phyloP scores from a whole-genome alignment of 2,797 vertebrate genomes.

The Lutjanus argentimaculatus region DNA sequence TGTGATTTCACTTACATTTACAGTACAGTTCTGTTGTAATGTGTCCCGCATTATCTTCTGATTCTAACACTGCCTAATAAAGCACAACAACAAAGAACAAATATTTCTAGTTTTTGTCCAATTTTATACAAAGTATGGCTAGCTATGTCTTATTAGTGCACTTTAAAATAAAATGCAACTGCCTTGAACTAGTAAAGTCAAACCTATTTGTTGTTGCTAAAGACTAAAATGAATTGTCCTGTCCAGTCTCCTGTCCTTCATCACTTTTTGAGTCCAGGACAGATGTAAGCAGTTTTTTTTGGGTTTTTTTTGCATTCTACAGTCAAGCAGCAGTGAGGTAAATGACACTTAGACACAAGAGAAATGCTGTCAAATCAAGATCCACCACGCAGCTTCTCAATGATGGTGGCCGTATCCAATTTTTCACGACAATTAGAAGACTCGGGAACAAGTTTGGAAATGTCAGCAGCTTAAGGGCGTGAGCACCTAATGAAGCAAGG shows the following conservation, averaged over 20 bases:
- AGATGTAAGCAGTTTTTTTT: slow-evolving; percentile 2
- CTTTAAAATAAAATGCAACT: too few relatives aligned
- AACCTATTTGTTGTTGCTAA: background rate
- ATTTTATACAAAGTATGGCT: too few relatives aligned
- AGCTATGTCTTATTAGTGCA: too few relatives aligned
- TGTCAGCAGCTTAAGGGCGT: slow-evolving; percentile 84
- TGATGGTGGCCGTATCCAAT: slow-evolving; percentile 67
- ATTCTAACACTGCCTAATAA: too few relatives aligned
- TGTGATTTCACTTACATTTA: too few relatives aligned
- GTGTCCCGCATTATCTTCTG: too few relatives aligned
- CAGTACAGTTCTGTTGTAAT: too few relatives aligned
- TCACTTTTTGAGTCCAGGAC: background rate
- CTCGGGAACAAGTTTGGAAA: slow-evolving; percentile 83
- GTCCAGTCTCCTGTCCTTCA: slow-evolving; percentile 3
- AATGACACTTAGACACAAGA: slow-evolving; percentile 33
- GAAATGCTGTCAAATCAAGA: slow-evolving; percentile 62
- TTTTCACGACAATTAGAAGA: slow-evolving; percentile 83
- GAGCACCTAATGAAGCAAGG: slow-evolving; percentile 85
- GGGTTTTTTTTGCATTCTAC: background rate
- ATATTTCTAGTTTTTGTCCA: too few relatives aligned
- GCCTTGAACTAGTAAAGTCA: background rate
- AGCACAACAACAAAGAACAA: too few relatives aligned
- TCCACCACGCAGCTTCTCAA: slow-evolving; percentile 46
- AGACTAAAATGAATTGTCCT: background rate
- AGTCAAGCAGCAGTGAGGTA: background rate